A percentile compares a stretch with the other conserved stretches of the same genome.
Evolutionary conservation across 2,113 vertebrate genomes (phyloP).

Genomic region (Brevimyrus niger): DNA sequence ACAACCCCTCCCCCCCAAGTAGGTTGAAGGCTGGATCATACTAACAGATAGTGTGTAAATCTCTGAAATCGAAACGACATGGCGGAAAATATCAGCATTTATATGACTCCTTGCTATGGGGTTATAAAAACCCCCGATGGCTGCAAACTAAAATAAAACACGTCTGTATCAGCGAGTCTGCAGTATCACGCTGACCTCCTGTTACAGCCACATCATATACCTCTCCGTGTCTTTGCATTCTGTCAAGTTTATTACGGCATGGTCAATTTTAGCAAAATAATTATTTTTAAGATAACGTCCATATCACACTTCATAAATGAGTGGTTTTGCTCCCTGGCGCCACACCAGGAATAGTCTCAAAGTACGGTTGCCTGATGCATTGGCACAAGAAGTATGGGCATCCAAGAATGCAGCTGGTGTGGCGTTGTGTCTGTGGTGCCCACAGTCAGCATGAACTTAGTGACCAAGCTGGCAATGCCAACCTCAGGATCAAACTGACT

Average conservation of each 20-base stretch:
- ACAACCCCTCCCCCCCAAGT: neutral
- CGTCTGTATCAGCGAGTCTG: neutral
- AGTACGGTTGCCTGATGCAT: neutral
- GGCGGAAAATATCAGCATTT: neutral
- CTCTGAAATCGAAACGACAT: neutral
- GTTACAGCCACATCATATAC: neutral
- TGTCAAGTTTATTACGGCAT: neutral
- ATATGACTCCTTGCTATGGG: neutral
- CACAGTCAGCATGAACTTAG: neutral
- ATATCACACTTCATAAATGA: neutral
- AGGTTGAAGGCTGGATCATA: neutral
- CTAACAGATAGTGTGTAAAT: neutral
- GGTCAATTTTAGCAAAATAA: neutral
- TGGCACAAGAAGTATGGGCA: neutral
- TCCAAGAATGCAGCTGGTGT: neutral
- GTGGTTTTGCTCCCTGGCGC: neutral
- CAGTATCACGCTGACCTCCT: neutral
- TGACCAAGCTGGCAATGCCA: neutral
- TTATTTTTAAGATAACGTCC: neutral
- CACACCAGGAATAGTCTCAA: neutral
- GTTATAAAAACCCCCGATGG: neutral
- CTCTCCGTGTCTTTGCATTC: neutral
- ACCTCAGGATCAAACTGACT: neutral
- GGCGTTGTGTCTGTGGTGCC: neutral
- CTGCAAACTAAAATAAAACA: neutral